Evolutionary conservation across 2,888 invertebrate genomes (phyloP), one percentile per base, ranked within the genome.

Genomic region (Diloba caeruleocephala): DNA sequence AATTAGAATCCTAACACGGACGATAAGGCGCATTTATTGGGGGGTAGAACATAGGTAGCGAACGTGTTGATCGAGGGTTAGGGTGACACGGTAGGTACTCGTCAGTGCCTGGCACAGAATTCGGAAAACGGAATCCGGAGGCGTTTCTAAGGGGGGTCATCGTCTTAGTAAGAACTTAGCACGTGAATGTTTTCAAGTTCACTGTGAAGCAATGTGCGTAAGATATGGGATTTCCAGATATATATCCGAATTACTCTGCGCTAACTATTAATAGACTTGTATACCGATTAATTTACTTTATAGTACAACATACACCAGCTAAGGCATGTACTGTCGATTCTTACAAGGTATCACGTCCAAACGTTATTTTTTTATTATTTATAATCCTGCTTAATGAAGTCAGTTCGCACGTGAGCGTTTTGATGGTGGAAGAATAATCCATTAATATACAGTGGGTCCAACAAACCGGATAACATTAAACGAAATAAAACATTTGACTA

Each of bases 71-170:
- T 13, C 54, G 69, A 79, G 79, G 88, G 89, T 76, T 79, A 80
- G 90, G 89, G 87, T 74, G 82, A 75, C 72, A 76, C 53, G 60
- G 91, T 88, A 73, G 60, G 91, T 88, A 73, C 84, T 61, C 53
- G 75, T 75, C 68, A 59, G 84, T 79, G 76, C 85, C 87, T 78
- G 92, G 89, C 66, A 91, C 90, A 68, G 34, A 56, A 49, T 44
- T 39, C 10, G 45, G 59, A 71, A 69, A 76, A 71, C 60, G 64
- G 62, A 65, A 69, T 59, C 69, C 71, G 64, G 65, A 78, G 76
- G 78, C 77, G 76, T 76, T 67, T 63, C 45, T 58, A 55, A 45
- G 46, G 52, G 57, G 73, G 68, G 60, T 59, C 72, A 60, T 60
- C 48, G 64, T 64, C 65, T 68, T 51, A 36, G 32, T 48, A 41